Evolutionary conservation across 2,113 vertebrate species (phyloP), one percentile per base, ranked within the genome.

Genomic region (Nothobranchius furzeri): DNA sequence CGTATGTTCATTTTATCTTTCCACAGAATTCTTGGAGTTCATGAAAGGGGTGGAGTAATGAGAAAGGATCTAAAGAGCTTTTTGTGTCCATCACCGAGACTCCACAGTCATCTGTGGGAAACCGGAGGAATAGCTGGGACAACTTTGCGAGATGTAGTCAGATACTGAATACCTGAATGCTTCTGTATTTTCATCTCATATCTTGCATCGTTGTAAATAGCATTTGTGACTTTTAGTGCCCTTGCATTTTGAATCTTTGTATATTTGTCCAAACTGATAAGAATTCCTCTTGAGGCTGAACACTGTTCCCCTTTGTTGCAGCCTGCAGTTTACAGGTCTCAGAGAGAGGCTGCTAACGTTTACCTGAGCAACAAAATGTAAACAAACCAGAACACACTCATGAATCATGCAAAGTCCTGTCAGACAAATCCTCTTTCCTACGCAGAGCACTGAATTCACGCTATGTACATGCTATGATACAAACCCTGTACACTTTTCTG

Each of bases 41-140:
- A 93, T 94, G 92, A 94, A 94, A 87, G 93, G 93, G 78, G 93
- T 94, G 70, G 92, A 94, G 73, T 94, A 92, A 85, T 55, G 36
- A n/a, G n/a, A 76, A 55, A 64, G 60, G 61, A 69, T 40, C 69
- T 75, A 49, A 46, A 52, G 50, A 66, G 67, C 60, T 69, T 79
- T 83, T 87, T 86, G 84, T 85, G 43, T 83, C 81, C 67, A 74
- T 82, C 58, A 79, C 70, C 70, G 83, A 75, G 55, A 81, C 75
- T 78, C 64, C 76, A 63, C 12, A 11, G 66, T 47, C 64, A 75
- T 62, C 65, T 77, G 69, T 76, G 82, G 57, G 74, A 69, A 73
- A 64, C 56, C 43, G 54, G 64, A 70, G 60, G 55, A 79, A 84
- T 65, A 50, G 68, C 36, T 15, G 36, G 68, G 75, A 84, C 73